phyloP scores from a whole-genome alignment of 2,888 invertebrate genomes.

The Patella pellucida region DNA sequence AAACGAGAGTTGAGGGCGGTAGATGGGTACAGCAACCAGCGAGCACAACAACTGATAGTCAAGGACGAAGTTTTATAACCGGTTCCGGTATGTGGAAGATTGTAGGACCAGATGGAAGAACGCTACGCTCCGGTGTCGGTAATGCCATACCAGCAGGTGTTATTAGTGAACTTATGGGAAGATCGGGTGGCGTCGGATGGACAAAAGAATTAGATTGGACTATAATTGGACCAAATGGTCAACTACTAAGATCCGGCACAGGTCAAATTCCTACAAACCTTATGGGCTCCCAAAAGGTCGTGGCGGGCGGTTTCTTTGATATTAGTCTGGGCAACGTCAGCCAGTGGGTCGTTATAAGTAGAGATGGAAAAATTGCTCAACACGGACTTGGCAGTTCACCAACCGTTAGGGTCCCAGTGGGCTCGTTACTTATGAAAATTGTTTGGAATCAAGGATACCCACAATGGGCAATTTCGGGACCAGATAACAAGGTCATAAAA shows the following conservation, averaged over 20 bases:
- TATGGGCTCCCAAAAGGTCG: slow-evolving; percentile 26
- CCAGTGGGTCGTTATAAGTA: neutral
- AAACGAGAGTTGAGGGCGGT: neutral
- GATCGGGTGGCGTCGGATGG: neutral
- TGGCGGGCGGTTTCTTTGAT: slow-evolving; percentile 15
- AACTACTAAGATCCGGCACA: slow-evolving; percentile 26
- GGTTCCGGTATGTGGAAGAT: slow-evolving; percentile 1
- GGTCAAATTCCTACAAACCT: slow-evolving; percentile 32
- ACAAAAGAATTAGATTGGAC: slow-evolving; percentile 31
- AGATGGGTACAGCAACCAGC: neutral
- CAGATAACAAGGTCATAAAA: slow-evolving; percentile 30
- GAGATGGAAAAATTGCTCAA: slow-evolving; percentile 18
- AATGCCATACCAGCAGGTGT: neutral
- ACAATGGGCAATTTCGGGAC: slow-evolving; percentile 31
- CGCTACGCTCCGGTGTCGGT: neutral
- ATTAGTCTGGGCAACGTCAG: slow-evolving; percentile 1
- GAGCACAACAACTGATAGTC: neutral
- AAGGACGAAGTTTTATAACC: neutral
- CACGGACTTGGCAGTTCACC: slow-evolving; percentile 6
- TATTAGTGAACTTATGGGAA: neutral
- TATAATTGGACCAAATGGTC: slow-evolving; percentile 30
- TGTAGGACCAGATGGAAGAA: neutral
- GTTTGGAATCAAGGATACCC: slow-evolving; percentile 7
- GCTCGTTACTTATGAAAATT: neutral
- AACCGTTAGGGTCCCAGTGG: slow-evolving; percentile 1